A percentile compares a stretch with the other conserved stretches of the same genome.
Conservation (phyloP, 2,888 invertebrate species). For the Flexamia atlantica region DNA sequence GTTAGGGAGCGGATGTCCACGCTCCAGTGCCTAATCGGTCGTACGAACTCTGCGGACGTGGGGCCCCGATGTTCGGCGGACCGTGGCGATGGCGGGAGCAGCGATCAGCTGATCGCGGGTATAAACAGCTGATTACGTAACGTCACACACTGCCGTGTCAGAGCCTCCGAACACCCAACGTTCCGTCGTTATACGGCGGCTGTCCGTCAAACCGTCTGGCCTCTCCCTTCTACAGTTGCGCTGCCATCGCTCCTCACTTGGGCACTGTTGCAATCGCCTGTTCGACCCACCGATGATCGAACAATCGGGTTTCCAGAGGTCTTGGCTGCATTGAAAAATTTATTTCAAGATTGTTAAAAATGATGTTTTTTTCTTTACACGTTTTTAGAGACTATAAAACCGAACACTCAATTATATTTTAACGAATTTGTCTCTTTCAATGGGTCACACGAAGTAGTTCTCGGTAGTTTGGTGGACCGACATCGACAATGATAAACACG, state of each 20-base stretch:
- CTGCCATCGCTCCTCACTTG: not conserved
- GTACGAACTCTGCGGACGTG: constrained; percentile 4
- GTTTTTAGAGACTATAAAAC: too few species aligned
- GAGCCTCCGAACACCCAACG: not conserved
- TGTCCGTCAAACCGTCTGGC: constrained; percentile 22
- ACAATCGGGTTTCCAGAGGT: too few species aligned
- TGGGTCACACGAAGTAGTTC: too few species aligned
- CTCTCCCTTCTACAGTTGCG: constrained; percentile 35
- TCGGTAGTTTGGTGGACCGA: too few species aligned
- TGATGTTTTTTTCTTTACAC: too few species aligned
- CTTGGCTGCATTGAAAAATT: too few species aligned
- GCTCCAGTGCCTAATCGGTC: not conserved
- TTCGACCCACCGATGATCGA: not conserved
- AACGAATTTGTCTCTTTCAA: too few species aligned
- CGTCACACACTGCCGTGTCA: constrained; percentile 35
- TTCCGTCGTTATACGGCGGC: not conserved
- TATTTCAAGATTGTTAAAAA: too few species aligned
- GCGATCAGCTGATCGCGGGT: constrained; percentile 8
- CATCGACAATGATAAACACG: too few species aligned
- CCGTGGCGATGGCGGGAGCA: constrained; percentile 31
- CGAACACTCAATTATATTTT: too few species aligned
- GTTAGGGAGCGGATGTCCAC: not conserved
- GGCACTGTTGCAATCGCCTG: not conserved
- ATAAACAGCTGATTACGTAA: constrained; percentile 31
- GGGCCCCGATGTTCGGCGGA: not conserved